phyloP scores from a whole-genome alignment of 1,140 invertebrate species.

The Philotrypesis tridentata region DNA sequence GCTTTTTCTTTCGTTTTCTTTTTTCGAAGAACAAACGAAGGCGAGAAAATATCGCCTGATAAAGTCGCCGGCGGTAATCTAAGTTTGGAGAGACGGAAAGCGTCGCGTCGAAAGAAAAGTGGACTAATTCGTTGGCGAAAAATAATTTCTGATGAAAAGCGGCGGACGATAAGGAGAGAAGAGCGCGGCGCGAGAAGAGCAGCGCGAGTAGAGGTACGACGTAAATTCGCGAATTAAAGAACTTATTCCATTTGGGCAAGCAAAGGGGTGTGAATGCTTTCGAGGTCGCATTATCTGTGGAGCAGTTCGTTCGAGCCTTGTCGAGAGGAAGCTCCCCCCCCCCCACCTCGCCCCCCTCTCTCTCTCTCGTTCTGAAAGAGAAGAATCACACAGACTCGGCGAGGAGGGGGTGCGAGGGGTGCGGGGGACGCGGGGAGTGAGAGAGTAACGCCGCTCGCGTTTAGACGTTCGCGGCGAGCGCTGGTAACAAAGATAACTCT shows the following conservation, averaged over 20 bases:
- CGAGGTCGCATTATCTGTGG: conserved; percentile 72
- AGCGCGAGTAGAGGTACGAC: conserved; percentile 45
- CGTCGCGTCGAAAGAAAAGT: conserved; percentile 25
- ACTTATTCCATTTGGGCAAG: conserved; percentile 74
- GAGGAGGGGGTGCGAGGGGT: conserved; percentile 48
- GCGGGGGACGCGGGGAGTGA: conserved; percentile 28
- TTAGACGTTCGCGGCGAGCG: conserved; percentile 73
- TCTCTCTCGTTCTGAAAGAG: conserved; percentile 46
- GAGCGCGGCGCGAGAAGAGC: conserved; percentile 51
- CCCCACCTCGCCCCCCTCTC: neutral
- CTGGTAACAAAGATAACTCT: conserved; percentile 75
- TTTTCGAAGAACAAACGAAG: conserved; percentile 5
- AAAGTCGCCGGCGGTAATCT: conserved; percentile 40
- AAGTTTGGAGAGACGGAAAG: conserved; percentile 38
- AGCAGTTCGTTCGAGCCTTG: conserved; percentile 45
- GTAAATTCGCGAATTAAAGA: conserved; percentile 75
- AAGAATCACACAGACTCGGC: conserved; percentile 39
- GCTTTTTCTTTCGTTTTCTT: too few relatives aligned
- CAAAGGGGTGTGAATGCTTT: conserved; percentile 75
- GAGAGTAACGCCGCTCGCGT: conserved; percentile 57
- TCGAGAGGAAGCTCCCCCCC: conserved; percentile 25
- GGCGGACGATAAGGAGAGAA: conserved; percentile 10
- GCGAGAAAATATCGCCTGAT: conserved; percentile 24
- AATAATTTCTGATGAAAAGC: conserved; percentile 46
- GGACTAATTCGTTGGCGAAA: conserved; percentile 31